These are phyloP conservation scores for Thomomys bottae DNA, from an alignment of 2,113 vertebrate genomes.

Conservation along the genomic window DNA sequence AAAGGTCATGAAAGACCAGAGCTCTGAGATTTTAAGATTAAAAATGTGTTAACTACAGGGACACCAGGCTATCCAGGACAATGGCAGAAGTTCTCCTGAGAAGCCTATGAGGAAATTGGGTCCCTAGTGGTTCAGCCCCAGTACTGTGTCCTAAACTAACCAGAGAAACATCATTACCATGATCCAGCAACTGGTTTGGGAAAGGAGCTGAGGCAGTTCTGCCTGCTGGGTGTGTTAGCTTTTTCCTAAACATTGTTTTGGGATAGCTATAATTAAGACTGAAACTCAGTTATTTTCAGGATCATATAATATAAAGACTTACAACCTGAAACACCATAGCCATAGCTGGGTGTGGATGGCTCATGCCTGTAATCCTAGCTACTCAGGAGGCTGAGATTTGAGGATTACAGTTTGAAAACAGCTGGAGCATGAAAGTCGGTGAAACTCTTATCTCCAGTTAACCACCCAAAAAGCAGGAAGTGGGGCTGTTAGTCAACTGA, in stretches of 20 bases:
- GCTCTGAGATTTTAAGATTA: not conserved
- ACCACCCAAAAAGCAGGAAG: too few species aligned
- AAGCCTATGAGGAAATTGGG: not conserved
- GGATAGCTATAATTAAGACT: not conserved
- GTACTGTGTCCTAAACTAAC: not conserved
- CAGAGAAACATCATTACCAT: not conserved
- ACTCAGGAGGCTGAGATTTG: too few species aligned
- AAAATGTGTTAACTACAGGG: not conserved
- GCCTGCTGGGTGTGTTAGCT: not conserved
- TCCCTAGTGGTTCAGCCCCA: not conserved
- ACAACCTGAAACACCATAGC: not conserved
- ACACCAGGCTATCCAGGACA: not conserved
- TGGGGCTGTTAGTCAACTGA: too few species aligned
- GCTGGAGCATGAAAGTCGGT: too few species aligned
- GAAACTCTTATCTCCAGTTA: too few species aligned
- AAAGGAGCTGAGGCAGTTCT: not conserved
- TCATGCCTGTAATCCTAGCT: too few species aligned
- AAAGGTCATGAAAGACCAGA: not conserved
- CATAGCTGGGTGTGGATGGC: too few species aligned
- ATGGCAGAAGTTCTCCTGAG: not conserved
- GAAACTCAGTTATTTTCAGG: not conserved
- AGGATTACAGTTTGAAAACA: too few species aligned
- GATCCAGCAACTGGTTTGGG: not conserved
- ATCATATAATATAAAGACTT: not conserved
- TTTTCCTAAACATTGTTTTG: not conserved